Evolutionary conservation across 2,113 vertebrate species (phyloP), one percentile per base, ranked within the genome.

Genomic region (Stigmatopora argus): DNA sequence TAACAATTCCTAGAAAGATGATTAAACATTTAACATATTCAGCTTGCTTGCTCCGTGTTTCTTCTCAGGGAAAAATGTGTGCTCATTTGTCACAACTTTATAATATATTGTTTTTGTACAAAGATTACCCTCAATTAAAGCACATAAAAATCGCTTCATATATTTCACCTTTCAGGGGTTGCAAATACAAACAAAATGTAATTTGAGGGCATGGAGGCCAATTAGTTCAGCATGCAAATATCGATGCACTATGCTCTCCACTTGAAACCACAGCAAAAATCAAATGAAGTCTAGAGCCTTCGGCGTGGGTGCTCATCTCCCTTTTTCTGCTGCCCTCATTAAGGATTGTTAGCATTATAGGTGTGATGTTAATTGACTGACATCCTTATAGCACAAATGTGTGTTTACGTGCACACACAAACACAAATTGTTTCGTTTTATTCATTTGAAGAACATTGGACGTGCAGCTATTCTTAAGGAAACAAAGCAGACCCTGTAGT

Each of bases 291-390:
- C 73, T 60, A 77, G 73, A 81, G 79, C 68, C 23, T 67, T 81
- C 90, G 87, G 85, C 88, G 87, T 83, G 71, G 65, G 23, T 38
- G 69, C 78, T 83, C 81, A 69, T 82, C 85, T 46, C 83, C 77
- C 58, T 66, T 87, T 89, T 82, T 82, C 80, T 65, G 65, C 72
- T 21, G 68, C 75, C 74, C 79, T 82, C 82, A 89, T 90, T 88
- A 87, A 79, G 53, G 68, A 83, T 86, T 67, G 81, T 86, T 87
- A 89, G 75, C 70, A 72, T 75, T 83, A 81, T 87, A 89, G 85
- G 80, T 90, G 89, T 83, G 71, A 47, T 26, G 55, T 47, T 84
- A 86, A 86, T 83, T 83, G 77, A 84, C 73, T 78, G 65, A 60
- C 70, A 70, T 41, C 38, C 69, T 67, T 66, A 61, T 67, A 69